These are phyloP conservation scores for Tigriopus japonicus DNA, from an alignment of 1,140 invertebrate genomes.

Conservation along the genomic window DNA sequence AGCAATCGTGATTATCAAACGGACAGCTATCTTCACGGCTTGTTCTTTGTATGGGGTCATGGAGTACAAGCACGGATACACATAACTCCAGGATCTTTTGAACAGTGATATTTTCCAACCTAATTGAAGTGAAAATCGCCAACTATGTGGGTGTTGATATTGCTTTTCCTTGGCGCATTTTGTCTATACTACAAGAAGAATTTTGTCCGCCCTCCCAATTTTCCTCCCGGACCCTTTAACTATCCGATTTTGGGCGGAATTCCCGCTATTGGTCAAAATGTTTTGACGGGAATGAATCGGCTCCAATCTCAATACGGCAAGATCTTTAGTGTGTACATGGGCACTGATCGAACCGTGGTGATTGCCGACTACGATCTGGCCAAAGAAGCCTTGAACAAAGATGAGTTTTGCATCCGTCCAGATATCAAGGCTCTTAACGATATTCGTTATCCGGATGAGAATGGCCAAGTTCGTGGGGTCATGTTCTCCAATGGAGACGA, in stretches of 20 bases:
- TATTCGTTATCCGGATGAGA: not conserved
- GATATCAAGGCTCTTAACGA: not conserved
- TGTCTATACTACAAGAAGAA: too few species aligned
- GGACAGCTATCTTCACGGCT: too few species aligned
- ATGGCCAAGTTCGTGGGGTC: not conserved
- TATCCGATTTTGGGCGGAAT: conserved; percentile 1
- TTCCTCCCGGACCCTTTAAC: conserved; percentile 4
- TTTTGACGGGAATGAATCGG: not conserved
- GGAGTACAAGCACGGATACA: too few species aligned
- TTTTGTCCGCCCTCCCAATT: not conserved
- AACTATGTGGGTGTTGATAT: too few species aligned
- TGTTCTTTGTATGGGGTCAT: too few species aligned
- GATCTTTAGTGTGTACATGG: conserved; percentile 1
- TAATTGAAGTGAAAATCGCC: too few species aligned
- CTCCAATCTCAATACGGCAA: not conserved
- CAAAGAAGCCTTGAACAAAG: conserved; percentile 7
- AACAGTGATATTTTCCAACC: too few species aligned
- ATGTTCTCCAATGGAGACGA: not conserved
- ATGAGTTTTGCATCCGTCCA: not conserved
- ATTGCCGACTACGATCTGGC: not conserved
- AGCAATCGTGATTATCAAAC: too few species aligned
- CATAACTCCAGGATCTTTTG: too few species aligned
- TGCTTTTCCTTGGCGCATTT: too few species aligned
- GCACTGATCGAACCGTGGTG: not conserved
- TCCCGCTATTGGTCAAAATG: not conserved